These are phyloP conservation scores for Porites australiensis DNA, from an alignment of 64 coral and sea anemone species.

Conservation along the genomic window DNA sequence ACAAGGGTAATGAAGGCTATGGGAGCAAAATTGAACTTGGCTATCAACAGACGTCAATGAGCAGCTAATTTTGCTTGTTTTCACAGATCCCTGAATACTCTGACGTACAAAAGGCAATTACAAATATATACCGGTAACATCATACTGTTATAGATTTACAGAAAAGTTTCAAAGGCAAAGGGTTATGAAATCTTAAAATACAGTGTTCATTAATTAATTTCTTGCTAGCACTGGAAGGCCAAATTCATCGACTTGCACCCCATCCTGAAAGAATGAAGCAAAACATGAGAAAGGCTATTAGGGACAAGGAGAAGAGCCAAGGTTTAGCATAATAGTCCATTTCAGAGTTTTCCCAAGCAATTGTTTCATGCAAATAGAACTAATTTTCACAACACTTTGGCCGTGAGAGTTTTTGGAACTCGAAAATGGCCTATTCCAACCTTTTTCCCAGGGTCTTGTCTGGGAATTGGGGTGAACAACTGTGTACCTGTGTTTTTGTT, in stretches of 20 bases:
- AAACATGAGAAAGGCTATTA: background rate
- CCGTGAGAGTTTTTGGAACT: no score
- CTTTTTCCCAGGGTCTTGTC: no score
- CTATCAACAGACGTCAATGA: background rate
- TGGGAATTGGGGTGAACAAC: no score
- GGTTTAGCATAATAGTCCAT: no score
- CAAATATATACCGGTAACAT: background rate
- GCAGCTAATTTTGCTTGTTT: background rate
- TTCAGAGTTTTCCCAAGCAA: no score
- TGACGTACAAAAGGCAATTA: background rate
- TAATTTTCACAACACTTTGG: no score
- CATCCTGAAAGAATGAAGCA: conserved; percentile 55
- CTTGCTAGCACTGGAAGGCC: conserved; percentile 70
- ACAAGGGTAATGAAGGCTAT: no score
- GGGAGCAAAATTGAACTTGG: no score
- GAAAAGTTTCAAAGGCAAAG: no score
- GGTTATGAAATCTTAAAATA: background rate
- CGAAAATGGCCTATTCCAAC: no score
- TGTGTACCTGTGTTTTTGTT: conserved; percentile 81
- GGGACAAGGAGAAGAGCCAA: background rate
- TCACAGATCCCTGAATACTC: background rate
- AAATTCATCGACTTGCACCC: conserved; percentile 76
- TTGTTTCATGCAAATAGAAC: no score
- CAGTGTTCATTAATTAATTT: conserved; percentile 31
- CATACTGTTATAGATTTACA: background rate